Evolutionary conservation across 2,797 vertebrate genomes (phyloP).

Genomic region (Synaphobranchus kaupii): DNA sequence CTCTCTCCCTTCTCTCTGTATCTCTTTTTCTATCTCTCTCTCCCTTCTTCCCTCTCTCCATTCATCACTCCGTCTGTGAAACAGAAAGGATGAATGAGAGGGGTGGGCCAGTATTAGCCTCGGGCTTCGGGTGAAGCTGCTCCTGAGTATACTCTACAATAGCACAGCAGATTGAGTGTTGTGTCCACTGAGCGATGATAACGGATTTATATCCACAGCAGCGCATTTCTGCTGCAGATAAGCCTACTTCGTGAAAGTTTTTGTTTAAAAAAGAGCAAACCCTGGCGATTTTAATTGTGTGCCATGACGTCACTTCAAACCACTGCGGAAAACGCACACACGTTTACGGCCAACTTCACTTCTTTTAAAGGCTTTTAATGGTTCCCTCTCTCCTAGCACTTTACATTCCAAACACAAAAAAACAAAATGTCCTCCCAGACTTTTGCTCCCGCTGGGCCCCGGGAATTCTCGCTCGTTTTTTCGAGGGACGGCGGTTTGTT

Average conservation of each 20-base stretch:
- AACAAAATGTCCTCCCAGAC: not conserved
- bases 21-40: not conserved
- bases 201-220: not conserved
- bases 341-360: not conserved
- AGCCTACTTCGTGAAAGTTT: not conserved
- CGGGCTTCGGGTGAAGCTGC: not conserved
- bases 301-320: not conserved
- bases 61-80: not conserved
- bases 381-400: not conserved
- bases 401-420: not conserved
- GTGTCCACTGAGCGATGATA: not conserved
- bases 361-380: not conserved
- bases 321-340: not conserved
- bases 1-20: not conserved
- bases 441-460: not conserved
- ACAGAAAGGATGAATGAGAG: not conserved
- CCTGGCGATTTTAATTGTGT: not conserved
- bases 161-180: not conserved
- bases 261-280: not conserved
- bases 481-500: not conserved
- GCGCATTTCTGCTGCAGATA: not conserved
- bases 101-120: not conserved
- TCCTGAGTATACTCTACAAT: not conserved
- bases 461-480: not conserved
- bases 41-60: not conserved